Base-by-base conservation (phyloP, 2,888 invertebrate species). In the Pediacus dermestoides region DNA sequence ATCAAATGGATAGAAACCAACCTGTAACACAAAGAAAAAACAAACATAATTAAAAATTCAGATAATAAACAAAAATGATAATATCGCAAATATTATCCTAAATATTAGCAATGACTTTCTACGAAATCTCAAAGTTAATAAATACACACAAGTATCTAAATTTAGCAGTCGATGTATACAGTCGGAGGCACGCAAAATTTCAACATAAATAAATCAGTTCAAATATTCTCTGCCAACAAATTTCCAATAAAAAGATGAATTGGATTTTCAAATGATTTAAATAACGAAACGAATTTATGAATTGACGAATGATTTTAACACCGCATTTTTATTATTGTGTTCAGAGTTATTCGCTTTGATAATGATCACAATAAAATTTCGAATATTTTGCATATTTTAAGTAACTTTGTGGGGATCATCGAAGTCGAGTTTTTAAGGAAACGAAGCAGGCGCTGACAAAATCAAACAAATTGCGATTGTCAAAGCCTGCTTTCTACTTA, bases 161-260 rank as follows among this genome's bases (percentile, higher is more conserved):
- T 23, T 23, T 23, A 23, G 23, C 4, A 23, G 9, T 9, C 9
- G 8, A 23, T 23, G 23, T 3, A 10, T 18, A 18, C 8, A 23
- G 4, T 3, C 10, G 23, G 4, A 46, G 39, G 39, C 45, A 46
- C 48, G 48, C 45, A 45, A 46, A 48, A 42, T 46, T 42, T 37
- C 28, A 41, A 43, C 43, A 42, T 42, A 46, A 48, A 48, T 48
- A 44, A 46, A 43, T 48, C 42, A 35, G 40, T 39, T 46, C 15
- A 32, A 37, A 44, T 44, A 23, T 23, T 23, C 23, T 4, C 23
- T 23, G 23, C 23, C 23, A 23, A 23, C 23, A 23, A 23, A 23
- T 9, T 23, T 23, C 10, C 23, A 23, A 23, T 23, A 23, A 23
- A 23, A 23, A 4, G n/a, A n/a, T n/a, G n/a, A n/a, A n/a, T n/a